Conservation (phyloP, 2,797 vertebrate species). For the Epinephelus malabaricus region DNA sequence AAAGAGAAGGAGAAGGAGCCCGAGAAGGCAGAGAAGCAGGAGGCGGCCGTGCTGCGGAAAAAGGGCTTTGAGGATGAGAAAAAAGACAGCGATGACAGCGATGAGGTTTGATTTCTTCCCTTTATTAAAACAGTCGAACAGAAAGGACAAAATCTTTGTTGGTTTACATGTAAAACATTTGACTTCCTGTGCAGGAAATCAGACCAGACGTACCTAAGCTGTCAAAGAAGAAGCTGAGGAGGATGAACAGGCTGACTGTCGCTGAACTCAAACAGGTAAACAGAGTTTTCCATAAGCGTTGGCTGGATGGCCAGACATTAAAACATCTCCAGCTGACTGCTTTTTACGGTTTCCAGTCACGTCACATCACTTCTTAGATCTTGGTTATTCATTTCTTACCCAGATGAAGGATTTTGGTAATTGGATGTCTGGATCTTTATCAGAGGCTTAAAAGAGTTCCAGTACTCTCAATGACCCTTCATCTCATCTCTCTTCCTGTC, state of each 20-base stretch:
- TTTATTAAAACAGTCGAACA: rapidly evolving
- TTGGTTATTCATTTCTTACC: too few relatives aligned
- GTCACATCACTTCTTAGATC: too few relatives aligned
- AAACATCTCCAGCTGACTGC: too few relatives aligned
- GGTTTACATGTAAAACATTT: not conserved
- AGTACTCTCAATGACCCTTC: too few relatives aligned
- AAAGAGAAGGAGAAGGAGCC: constrained; percentile 96
- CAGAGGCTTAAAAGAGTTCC: too few relatives aligned
- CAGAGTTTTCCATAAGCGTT: too few relatives aligned
- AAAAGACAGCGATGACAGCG: constrained; percentile 93
- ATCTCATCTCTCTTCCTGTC: too few relatives aligned
- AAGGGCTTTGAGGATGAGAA: constrained; percentile 92
- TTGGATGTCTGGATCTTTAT: too few relatives aligned
- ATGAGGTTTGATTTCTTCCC: constrained; percentile 80
- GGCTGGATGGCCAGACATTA: too few relatives aligned
- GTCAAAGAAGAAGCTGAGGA: constrained; percentile 96
- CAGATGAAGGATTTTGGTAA: too few relatives aligned
- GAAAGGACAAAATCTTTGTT: not conserved
- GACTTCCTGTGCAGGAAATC: constrained; percentile 83
- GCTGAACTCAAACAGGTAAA: constrained; percentile 97
- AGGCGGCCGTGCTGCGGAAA: constrained; percentile 86
- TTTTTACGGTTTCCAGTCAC: too few relatives aligned
- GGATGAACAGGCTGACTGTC: constrained; percentile 95
- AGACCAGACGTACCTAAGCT: constrained; percentile 91
- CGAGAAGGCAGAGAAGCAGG: constrained; percentile 89